Evolutionary conservation across 2,113 vertebrate genomes (phyloP).

Genomic region (Irena cyanogastra): DNA sequence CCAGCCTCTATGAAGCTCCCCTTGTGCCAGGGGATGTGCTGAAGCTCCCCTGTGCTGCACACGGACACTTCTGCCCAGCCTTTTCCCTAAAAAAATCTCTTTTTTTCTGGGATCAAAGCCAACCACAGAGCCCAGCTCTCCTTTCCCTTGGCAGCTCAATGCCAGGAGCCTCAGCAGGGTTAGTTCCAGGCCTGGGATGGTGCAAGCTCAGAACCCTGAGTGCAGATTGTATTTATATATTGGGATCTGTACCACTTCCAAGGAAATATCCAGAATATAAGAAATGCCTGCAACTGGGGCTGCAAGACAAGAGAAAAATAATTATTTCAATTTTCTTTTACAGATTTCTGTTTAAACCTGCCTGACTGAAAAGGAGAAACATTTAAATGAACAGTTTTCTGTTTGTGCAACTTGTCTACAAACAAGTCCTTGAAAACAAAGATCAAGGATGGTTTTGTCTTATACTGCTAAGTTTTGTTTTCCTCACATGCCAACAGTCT

Average conservation of each 20-base stretch:
- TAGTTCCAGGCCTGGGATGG: neutral
- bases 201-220: neutral
- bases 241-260: neutral
- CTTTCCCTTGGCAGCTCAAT: neutral
- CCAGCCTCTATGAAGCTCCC: neutral
- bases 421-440: neutral
- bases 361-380: neutral
- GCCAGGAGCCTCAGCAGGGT: neutral
- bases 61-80: neutral
- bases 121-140: neutral
- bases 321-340: neutral
- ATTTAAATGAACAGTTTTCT: neutral
- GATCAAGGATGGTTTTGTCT: neutral
- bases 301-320: neutral
- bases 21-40: too few relatives aligned
- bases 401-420: neutral
- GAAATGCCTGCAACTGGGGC: neutral
- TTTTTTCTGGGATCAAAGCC: neutral
- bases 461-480: neutral
- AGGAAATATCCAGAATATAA: neutral
- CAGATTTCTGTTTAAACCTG: neutral
- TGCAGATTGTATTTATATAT: neutral
- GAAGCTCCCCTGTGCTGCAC: neutral
- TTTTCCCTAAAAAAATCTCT: fast-evolving
- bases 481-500: neutral